These are phyloP conservation scores for Lagria hirta DNA, from an alignment of 2,888 invertebrate species.

Conservation along the genomic window DNA sequence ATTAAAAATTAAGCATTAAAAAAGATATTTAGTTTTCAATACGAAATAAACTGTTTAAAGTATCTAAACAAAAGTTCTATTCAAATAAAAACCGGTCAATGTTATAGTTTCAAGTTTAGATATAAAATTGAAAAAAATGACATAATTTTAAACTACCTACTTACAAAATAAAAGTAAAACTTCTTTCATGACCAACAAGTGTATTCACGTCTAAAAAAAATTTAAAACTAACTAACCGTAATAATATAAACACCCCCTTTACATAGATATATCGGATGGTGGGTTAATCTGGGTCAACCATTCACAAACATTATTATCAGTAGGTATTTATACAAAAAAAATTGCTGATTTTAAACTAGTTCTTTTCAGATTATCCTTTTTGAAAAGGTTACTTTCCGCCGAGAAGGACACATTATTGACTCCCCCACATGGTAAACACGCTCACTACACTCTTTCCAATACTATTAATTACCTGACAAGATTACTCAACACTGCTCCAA, in stretches of 20 bases:
- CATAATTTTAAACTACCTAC: too few species aligned
- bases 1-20: too few species aligned
- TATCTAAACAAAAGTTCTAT: too few species aligned
- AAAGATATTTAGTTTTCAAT: too few species aligned
- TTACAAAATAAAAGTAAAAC: constrained; percentile 6
- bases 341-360: constrained; percentile 25
- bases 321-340: constrained; percentile 17
- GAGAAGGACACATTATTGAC: constrained; percentile 25
- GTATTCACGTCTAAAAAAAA: too few species aligned
- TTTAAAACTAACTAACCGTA: constrained; percentile 5
- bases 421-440: constrained; percentile 27
- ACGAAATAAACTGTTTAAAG: too few species aligned
- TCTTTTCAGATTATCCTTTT: constrained; percentile 27
- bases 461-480: too few species aligned
- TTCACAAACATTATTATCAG: constrained; percentile 19
- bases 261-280: constrained; percentile 17
- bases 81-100: too few species aligned
- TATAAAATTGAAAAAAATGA: too few species aligned
- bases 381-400: constrained; percentile 25
- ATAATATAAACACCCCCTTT: constrained; percentile 19
- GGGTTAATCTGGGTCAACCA: constrained; percentile 28
- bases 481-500: too few species aligned
- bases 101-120: too few species aligned
- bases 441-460: too few species aligned
- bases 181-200: background rate